Evolutionary conservation across 2,888 invertebrate genomes (phyloP).

Genomic region (Pycnomerus fuliginosus): DNA sequence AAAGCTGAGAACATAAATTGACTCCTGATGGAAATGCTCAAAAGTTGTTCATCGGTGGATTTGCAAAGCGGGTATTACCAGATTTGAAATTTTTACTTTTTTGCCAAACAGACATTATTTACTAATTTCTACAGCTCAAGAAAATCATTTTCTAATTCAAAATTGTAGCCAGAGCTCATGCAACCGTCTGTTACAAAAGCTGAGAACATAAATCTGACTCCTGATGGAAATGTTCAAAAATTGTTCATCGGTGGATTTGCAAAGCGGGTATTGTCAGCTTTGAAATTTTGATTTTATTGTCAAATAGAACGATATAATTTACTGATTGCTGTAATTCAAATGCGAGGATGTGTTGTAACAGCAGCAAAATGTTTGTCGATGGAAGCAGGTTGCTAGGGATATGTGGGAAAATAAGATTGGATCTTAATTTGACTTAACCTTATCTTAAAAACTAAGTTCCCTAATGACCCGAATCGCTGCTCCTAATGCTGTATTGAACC

Average conservation of each 20-base stretch:
- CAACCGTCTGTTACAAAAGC: too few species aligned
- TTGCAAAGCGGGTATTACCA: too few species aligned
- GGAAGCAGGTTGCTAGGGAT: conserved; percentile 8
- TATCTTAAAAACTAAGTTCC: conserved; percentile 31
- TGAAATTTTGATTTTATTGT: neutral
- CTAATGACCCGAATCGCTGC: conserved; percentile 19
- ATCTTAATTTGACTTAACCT: conserved; percentile 24
- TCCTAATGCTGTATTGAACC: conserved; percentile 20
- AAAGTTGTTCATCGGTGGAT: too few species aligned
- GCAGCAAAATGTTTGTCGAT: neutral
- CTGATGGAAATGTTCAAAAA: too few species aligned
- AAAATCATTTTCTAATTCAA: too few species aligned
- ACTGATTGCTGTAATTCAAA: neutral
- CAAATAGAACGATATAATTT: neutral
- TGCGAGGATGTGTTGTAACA: neutral
- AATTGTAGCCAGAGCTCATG: too few species aligned
- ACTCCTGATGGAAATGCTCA: too few species aligned
- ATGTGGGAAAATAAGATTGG: conserved; percentile 15
- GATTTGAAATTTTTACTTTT: too few species aligned
- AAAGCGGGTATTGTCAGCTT: neutral
- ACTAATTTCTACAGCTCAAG: too few species aligned
- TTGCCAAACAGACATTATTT: too few species aligned
- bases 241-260: neutral
- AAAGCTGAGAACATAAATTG: too few species aligned
- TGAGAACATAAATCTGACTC: too few species aligned